phyloP scores from a whole-genome alignment of 2,113 vertebrate species.

The Smithornis capensis region DNA sequence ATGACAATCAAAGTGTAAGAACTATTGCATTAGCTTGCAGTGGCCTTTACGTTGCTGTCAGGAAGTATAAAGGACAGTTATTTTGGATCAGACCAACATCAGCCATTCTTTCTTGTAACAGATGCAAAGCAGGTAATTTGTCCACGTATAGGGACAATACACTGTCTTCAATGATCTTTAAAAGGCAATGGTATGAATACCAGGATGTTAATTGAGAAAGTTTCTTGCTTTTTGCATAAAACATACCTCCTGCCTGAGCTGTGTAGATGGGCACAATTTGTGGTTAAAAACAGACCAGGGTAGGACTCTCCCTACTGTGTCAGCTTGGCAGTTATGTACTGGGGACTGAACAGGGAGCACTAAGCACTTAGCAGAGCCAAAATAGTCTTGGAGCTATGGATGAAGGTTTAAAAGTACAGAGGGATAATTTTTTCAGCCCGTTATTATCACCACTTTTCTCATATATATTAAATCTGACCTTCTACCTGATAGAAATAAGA shows the following conservation, averaged over 20 bases:
- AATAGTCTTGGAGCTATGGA: neutral
- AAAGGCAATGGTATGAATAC: neutral
- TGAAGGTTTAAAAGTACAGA: neutral
- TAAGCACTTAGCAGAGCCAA: neutral
- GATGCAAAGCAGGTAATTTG: neutral
- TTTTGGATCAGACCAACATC: neutral
- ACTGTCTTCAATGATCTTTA: neutral
- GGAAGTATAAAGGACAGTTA: neutral
- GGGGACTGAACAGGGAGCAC: neutral
- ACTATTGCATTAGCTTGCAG: neutral
- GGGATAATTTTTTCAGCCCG: neutral
- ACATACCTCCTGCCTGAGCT: neutral
- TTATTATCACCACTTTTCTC: neutral
- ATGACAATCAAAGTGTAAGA: neutral
- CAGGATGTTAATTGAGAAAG: neutral
- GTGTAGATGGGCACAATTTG: neutral
- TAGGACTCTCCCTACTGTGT: neutral
- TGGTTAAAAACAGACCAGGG: neutral
- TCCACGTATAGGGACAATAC: neutral
- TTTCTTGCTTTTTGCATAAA: neutral
- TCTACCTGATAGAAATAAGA: neutral
- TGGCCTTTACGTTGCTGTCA: neutral
- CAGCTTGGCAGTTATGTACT: neutral
- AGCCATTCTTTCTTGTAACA: neutral
- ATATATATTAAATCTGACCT: neutral